phyloP scores from a whole-genome alignment of 2,797 vertebrate species.

The Vespertilio murinus region DNA sequence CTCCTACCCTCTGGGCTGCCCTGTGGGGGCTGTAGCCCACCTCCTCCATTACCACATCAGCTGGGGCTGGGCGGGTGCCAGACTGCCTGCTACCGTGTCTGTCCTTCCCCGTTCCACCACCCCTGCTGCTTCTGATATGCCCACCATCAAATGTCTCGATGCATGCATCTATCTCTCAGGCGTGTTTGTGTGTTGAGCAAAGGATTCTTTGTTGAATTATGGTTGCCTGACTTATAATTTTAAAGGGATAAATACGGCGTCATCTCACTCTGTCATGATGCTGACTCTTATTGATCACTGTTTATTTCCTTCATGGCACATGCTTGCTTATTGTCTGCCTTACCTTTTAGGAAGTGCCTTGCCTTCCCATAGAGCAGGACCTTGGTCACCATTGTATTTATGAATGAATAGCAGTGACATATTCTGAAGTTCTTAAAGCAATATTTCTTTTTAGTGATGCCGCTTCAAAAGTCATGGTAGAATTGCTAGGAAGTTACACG shows the following conservation, averaged over 20 bases:
- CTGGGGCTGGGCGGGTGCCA: neutral
- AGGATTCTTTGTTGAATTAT: neutral
- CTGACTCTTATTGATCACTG: neutral
- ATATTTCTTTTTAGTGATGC: conserved; percentile 87
- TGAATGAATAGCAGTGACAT: conserved; percentile 43
- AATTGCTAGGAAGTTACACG: conserved; percentile 97
- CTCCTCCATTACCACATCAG: neutral
- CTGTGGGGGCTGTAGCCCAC: neutral
- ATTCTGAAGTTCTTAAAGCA: conserved; percentile 62
- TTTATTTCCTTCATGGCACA: neutral
- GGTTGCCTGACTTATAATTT: neutral
- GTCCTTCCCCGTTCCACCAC: neutral
- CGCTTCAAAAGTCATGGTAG: conserved; percentile 98
- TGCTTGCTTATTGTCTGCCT: neutral
- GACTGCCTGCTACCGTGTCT: neutral
- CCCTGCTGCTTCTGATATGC: neutral
- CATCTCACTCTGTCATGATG: neutral
- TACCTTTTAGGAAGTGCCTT: neutral
- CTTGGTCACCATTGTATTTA: neutral
- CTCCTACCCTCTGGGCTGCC: neutral
- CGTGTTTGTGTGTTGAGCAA: neutral
- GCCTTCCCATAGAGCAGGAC: neutral
- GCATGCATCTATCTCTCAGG: neutral
- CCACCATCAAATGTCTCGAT: neutral
- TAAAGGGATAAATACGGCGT: neutral